phyloP scores from a whole-genome alignment of 2,113 vertebrate species.

The Abramis brama region DNA sequence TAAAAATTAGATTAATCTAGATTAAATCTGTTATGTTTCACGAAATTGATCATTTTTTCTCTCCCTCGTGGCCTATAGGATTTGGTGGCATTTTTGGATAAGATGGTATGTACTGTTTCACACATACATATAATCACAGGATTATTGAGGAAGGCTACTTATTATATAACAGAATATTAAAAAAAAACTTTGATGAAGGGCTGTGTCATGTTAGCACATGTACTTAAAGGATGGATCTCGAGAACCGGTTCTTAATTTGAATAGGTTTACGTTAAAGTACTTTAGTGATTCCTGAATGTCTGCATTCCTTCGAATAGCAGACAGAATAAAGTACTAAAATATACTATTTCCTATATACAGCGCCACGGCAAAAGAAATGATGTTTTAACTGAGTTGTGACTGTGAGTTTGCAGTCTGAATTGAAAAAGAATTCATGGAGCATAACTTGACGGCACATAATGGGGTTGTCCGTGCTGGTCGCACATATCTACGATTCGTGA shows the following conservation, averaged over 20 bases:
- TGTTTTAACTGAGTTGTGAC: neutral
- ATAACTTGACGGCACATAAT: neutral
- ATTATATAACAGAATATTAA: neutral
- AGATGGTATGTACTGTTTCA: conserved; percentile 66
- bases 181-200: neutral
- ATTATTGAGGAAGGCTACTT: neutral
- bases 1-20: neutral
- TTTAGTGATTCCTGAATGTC: neutral
- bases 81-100: conserved; percentile 72
- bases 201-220: neutral
- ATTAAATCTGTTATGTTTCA: neutral
- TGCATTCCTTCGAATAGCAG: neutral
- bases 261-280: neutral
- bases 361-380: neutral
- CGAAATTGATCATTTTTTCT: conserved; percentile 1
- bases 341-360: neutral
- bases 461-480: too few species aligned
- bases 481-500: neutral
- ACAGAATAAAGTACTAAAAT: neutral
- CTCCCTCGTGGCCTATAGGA: conserved; percentile 61
- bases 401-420: neutral
- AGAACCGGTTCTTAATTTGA: neutral
- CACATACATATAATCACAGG: neutral
- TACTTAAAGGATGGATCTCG: too few species aligned
- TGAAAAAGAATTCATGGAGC: neutral